Evolutionary conservation across 2,888 invertebrate species (phyloP).

Genomic region (Mythimna pallens): DNA sequence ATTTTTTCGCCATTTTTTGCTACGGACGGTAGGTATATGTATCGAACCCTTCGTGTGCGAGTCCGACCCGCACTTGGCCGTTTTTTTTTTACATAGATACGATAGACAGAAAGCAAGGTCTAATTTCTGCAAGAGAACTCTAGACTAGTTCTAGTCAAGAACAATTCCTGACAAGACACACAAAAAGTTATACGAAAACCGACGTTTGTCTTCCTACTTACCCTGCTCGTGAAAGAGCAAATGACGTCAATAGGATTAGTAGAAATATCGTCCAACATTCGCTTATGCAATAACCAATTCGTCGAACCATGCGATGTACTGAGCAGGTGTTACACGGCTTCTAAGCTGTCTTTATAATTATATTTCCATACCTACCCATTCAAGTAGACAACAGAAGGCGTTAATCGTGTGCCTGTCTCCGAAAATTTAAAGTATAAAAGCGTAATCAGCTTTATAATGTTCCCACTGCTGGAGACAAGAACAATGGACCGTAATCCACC

Average conservation of each 20-base stretch:
- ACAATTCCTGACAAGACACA: background rate
- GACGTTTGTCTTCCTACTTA: background rate
- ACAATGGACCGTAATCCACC: no score
- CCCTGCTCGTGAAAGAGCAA: background rate
- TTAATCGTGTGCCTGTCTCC: background rate
- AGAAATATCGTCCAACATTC: background rate
- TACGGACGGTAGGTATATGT: no score
- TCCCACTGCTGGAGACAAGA: no score
- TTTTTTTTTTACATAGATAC: no score
- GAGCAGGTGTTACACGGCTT: conserved; percentile 21
- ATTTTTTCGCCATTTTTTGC: no score
- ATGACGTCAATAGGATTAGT: conserved; percentile 15
- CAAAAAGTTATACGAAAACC: background rate
- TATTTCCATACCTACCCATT: conserved; percentile 4
- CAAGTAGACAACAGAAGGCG: conserved; percentile 1
- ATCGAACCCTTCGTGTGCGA: no score
- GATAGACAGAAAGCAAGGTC: no score
- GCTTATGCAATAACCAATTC: conserved; percentile 19
- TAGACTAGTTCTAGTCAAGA: no score
- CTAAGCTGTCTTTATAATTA: conserved; percentile 18
- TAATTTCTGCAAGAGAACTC: no score
- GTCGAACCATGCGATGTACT: conserved; percentile 15
- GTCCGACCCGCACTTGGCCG: no score
- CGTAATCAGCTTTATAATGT: no score
- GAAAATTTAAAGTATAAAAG: background rate